These are phyloP conservation scores for Hemicordylus capensis DNA, from an alignment of 2,113 vertebrate species.

Conservation along the genomic window DNA sequence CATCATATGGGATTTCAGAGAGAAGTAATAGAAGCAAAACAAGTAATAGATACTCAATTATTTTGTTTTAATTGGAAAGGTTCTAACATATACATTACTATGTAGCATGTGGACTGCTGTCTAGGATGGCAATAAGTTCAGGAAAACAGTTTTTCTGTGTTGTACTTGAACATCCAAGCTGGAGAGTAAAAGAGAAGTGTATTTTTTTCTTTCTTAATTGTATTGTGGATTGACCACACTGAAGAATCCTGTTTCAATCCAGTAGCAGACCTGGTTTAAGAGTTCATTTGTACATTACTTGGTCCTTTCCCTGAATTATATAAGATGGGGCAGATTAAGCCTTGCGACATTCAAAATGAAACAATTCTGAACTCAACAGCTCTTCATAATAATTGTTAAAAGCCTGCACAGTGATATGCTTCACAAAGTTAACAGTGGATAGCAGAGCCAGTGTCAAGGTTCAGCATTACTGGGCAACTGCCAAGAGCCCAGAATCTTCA, in stretches of 20 bases:
- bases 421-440: slow-evolving; percentile 6
- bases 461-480: too few species aligned
- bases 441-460: neutral
- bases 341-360: neutral
- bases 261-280: slow-evolving; percentile 21
- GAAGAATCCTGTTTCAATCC: slow-evolving; percentile 17
- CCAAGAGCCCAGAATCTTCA: too few species aligned
- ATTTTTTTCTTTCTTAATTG: neutral
- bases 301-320: slow-evolving; percentile 22
- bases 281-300: slow-evolving; percentile 19
- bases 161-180: slow-evolving; percentile 11
- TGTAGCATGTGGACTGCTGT: slow-evolving; percentile 36
- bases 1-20: slow-evolving; percentile 41
- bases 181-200: neutral
- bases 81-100: slow-evolving; percentile 54
- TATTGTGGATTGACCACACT: slow-evolving; percentile 24
- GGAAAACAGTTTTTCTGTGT: slow-evolving; percentile 30
- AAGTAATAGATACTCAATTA: slow-evolving; percentile 27
- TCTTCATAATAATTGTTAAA: neutral
- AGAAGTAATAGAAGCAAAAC: slow-evolving; percentile 40
- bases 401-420: neutral
- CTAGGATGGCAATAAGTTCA: slow-evolving; percentile 14
- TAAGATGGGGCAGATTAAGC: neutral
- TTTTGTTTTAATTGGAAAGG: slow-evolving; percentile 47
- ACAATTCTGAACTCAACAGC: neutral